These are phyloP conservation scores for Ceratothoa steindachneri DNA, from an alignment of 2,888 invertebrate genomes.

Conservation along the genomic window DNA sequence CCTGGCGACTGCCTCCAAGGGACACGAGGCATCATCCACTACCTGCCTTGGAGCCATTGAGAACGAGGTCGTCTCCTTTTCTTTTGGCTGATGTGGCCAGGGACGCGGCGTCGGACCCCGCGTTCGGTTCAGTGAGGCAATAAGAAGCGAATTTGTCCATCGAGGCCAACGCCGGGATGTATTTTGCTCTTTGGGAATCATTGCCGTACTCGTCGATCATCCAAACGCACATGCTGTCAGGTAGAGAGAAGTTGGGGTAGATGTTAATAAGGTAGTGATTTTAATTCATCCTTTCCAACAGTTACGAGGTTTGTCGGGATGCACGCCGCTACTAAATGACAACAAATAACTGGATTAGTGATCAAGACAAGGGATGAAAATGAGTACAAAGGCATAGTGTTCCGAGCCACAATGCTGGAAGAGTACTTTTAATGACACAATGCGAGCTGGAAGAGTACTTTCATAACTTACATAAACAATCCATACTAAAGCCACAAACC, in stretches of 20 bases:
- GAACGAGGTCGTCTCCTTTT: conserved; percentile 56
- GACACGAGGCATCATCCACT: too few relatives aligned
- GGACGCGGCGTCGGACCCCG: conserved; percentile 59
- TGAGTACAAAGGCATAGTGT: too few relatives aligned
- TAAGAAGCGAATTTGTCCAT: conserved; percentile 59
- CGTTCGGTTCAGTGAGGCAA: conserved; percentile 60
- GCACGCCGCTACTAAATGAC: too few relatives aligned
- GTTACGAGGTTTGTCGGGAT: too few relatives aligned
- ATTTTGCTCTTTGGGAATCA: conserved; percentile 53
- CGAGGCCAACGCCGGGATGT: conserved; percentile 56
- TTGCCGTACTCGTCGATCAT: conserved; percentile 60
- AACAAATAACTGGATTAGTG: too few relatives aligned
- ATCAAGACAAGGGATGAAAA: too few relatives aligned
- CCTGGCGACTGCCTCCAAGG: too few relatives aligned
- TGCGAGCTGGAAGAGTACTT: too few relatives aligned
- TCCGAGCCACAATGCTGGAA: too few relatives aligned
- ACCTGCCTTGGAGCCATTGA: conserved; percentile 59
- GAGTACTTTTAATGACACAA: too few relatives aligned
- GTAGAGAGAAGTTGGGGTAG: conserved; percentile 15
- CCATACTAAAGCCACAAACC: too few relatives aligned
- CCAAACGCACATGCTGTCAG: conserved; percentile 59
- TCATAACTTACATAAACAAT: too few relatives aligned
- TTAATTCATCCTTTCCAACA: not conserved
- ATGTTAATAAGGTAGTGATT: not conserved
- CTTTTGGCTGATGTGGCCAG: conserved; percentile 56